phyloP scores from a whole-genome alignment of 2,113 vertebrate genomes.

The Suncus etruscus region DNA sequence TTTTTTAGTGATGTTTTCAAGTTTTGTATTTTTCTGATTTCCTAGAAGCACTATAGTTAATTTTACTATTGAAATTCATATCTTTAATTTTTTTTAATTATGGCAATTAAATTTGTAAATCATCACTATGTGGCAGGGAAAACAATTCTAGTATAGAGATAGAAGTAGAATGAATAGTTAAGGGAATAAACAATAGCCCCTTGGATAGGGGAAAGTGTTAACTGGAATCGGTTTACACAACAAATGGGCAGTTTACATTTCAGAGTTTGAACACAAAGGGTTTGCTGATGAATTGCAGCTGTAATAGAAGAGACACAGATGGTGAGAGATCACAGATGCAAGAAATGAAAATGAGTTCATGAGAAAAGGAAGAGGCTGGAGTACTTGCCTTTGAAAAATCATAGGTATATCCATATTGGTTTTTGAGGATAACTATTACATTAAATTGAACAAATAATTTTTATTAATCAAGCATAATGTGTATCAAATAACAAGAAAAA shows the following conservation, averaged over 20 bases:
- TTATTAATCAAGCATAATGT: conserved; percentile 1
- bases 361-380: neutral
- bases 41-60: neutral
- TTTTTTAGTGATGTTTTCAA: neutral
- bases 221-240: neutral
- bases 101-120: neutral
- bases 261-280: neutral
- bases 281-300: neutral
- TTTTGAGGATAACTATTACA: neutral
- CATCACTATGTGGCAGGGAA: neutral
- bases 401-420: neutral
- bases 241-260: neutral
- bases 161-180: neutral
- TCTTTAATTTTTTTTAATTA: neutral
- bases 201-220: neutral
- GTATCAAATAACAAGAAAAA: neutral
- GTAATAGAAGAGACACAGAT: neutral
- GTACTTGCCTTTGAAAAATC: neutral
- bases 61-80: neutral
- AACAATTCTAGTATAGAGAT: neutral
- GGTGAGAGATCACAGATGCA: neutral
- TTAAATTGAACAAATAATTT: conserved; percentile 1
- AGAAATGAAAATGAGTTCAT: neutral
- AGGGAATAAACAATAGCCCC: neutral
- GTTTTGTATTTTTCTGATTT: neutral